Conservation (phyloP, 2,888 invertebrate genomes). For the Unio pictorum region DNA sequence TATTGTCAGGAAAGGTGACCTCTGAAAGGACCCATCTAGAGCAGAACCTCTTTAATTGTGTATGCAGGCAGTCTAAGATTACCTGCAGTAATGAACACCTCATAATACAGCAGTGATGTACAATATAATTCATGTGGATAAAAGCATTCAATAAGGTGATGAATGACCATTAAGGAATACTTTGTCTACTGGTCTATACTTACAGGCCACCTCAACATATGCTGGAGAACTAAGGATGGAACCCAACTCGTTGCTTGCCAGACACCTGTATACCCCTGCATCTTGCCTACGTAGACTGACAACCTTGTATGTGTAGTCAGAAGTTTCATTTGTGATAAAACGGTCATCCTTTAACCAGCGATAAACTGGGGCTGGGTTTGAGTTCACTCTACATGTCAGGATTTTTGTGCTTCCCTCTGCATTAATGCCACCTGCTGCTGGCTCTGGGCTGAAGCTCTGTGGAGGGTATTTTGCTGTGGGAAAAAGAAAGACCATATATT, state of each 20-base stretch:
- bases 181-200: conserved; percentile 73
- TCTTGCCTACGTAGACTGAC: conserved; percentile 85
- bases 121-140: too few relatives aligned
- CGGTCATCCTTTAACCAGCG: conserved; percentile 91
- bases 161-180: too few relatives aligned
- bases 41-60: too few relatives aligned
- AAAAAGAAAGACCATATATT: too few relatives aligned
- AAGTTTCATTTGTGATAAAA: conserved; percentile 81
- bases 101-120: too few relatives aligned
- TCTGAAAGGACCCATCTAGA: too few relatives aligned
- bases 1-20: too few relatives aligned
- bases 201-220: conserved; percentile 92
- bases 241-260: conserved; percentile 91
- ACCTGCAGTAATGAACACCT: too few relatives aligned
- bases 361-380: conserved; percentile 93
- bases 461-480: too few relatives aligned
- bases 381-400: conserved; percentile 91
- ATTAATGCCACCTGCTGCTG: conserved; percentile 74
- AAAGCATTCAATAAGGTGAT: too few relatives aligned
- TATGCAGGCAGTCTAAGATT: too few relatives aligned
- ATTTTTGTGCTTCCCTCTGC: conserved; percentile 92
- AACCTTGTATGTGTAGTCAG: conserved; percentile 73
- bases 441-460: conserved; percentile 25
- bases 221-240: conserved; percentile 93
- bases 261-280: conserved; percentile 92